Evolutionary conservation across 2,888 invertebrate genomes (phyloP).

Genomic region (Melanotus villosus): DNA sequence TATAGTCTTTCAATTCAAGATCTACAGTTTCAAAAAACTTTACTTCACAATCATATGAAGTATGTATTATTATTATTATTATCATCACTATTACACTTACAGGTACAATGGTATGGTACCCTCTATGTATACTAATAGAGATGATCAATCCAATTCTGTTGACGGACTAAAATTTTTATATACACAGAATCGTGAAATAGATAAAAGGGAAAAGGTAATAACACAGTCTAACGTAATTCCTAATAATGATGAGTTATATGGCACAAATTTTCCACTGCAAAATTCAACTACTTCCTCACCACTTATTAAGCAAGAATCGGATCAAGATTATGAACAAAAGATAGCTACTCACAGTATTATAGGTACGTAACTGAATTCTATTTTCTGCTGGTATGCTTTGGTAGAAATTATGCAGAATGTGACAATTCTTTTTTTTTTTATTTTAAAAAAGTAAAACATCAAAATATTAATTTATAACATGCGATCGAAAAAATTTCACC

Average conservation of each 20-base stretch:
- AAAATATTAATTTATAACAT: no score
- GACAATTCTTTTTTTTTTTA: no score
- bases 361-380: slow-evolving; percentile 56
- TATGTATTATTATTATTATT: no score
- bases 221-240: slow-evolving; percentile 21
- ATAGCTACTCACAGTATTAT: slow-evolving; percentile 67
- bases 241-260: slow-evolving; percentile 8
- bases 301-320: slow-evolving; percentile 49
- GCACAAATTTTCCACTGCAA: slow-evolving; percentile 20
- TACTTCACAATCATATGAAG: no score
- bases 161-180: slow-evolving; percentile 33
- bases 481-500: no score
- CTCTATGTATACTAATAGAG: slow-evolving; percentile 27
- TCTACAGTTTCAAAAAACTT: no score
- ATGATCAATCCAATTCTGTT: slow-evolving; percentile 29
- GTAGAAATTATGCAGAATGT: no score
- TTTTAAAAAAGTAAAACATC: no score
- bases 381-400: no score
- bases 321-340: slow-evolving; percentile 58
- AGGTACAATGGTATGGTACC: slow-evolving; percentile 40
- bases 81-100: no score
- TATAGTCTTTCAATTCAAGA: no score
- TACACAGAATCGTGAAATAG: slow-evolving; percentile 28
- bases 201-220: slow-evolving; percentile 22
- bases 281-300: slow-evolving; percentile 23